phyloP scores from a whole-genome alignment of 2,113 vertebrate genomes.

The Neolamprologus fasciatus region DNA sequence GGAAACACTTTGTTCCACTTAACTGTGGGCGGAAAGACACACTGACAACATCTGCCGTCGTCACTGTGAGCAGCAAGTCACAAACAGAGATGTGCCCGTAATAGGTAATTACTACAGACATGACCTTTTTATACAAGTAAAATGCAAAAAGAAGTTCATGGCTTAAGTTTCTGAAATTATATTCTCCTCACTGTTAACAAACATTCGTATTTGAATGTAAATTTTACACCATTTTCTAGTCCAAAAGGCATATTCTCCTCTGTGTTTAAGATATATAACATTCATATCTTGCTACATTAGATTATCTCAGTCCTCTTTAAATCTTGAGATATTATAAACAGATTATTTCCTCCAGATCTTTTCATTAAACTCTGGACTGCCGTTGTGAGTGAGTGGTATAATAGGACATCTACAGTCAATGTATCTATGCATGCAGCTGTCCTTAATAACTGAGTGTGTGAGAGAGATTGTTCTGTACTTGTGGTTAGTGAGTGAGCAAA shows the following conservation, averaged over 20 bases:
- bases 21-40: slow-evolving; percentile 1
- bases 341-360: background rate
- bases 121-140: background rate
- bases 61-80: background rate
- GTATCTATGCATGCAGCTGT: background rate
- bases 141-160: background rate
- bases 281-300: background rate
- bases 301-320: background rate
- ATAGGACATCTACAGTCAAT: background rate
- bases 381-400: background rate
- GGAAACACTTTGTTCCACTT: slow-evolving; percentile 43
- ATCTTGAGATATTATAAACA: background rate
- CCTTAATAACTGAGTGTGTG: background rate
- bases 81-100: background rate
- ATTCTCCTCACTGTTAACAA: background rate
- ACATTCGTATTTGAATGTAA: background rate
- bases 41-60: background rate
- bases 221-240: background rate
- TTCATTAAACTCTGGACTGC: background rate
- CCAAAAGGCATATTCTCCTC: background rate
- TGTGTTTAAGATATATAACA: background rate
- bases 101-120: background rate
- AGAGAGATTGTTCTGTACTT: background rate
- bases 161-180: background rate
- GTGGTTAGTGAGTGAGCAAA: background rate